Base-by-base conservation (phyloP, 2,113 vertebrate species). In the Apteryx mantelli region DNA sequence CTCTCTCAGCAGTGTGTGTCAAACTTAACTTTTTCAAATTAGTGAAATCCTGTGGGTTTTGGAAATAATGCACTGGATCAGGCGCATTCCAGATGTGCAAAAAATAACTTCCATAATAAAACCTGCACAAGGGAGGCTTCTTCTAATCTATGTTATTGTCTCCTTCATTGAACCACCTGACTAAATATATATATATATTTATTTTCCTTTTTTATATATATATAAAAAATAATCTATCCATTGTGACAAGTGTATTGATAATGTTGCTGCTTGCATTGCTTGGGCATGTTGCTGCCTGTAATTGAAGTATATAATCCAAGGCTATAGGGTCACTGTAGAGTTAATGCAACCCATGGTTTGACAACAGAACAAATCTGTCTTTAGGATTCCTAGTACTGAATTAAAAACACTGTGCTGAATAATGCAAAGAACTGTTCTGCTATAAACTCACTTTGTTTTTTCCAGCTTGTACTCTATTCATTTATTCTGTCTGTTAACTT, bases 341-440 rank as follows among this genome's bases (percentile, higher is more conserved):
- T 91, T 79, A 93, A 86, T 73, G 94, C 78, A 82, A 80, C 56
- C 58, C 66, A 53, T 36, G 34, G 81, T 73, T 87, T 96, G 84
- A 96, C 78, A 94, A 87, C 78, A 89, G 63, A 89, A 73, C 95
- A 94, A 95, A 94, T 93, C 74, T 89, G 82, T 32, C 75, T 89
- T 94, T 89, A 36, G 74, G 66, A n/a, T 48, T 91, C 56, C 81
- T 89, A 0, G 0, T 58, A 6, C 87, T 73, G 87, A 87, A 65
- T 50, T 85, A 78, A 76, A 78, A 87, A 48, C 74, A 34, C 48
- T 84, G 38, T 76, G 58, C 42, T 96, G 94, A 89, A 95, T 91
- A 89, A 95, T 91, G 91, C 36, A 80, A 79, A 79, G 66, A 89
- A 9, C 70, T 78, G 18, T 73, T 93, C 58, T 92, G 79, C 55